Evolutionary conservation across 2,888 invertebrate species (phyloP), one percentile per base, ranked within the genome.

Genomic region (Caenorhabditis macrosperma): DNA sequence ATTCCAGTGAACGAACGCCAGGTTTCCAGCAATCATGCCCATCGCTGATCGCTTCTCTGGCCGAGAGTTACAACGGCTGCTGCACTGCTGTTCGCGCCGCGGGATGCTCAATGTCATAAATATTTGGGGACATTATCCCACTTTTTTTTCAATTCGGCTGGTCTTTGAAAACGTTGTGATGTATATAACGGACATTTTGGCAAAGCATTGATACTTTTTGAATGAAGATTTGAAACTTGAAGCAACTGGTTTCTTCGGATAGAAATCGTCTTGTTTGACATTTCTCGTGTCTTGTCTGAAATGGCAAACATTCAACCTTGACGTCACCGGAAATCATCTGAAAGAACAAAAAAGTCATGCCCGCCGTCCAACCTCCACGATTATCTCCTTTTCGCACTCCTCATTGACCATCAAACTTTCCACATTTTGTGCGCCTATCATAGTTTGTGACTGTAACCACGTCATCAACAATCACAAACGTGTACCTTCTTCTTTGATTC

Each of bases 61-160:
- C 71, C 20, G 75, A 76, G 44, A 71, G 81, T 12, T 81, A 81
- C 75, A 85, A 85, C 76, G 83, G 85, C 2, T 85, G 85, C 61
- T 85, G 85, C 68, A 77, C 75, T 48, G 74, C 85, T 46, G 81
- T 85, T 35, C 64, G 83, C 66, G 66, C 75, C 20, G 85, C 85
- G 6, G 85, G 85, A 50, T 85, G 85, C 79, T 74, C 60, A 69
- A 48, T 71, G 30, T 74, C 52, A 81, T 71, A 68, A 63, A 68
- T 46, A 33, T 66, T 66, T 44, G n/a, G n/a, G n/a, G n/a, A n/a
- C n/a, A n/a, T 48, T 66, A 57, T 59, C 46, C 41, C 28, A 28
- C 41, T 44, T 22, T 61, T 28, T 68, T 59, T 64, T 52, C 52
- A 24, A 64, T 22, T 69, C 41, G 30, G 60, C 60, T 44, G 41